These are phyloP conservation scores for Crotalus viridis DNA, from an alignment of 2,113 vertebrate genomes.

Conservation along the genomic window DNA sequence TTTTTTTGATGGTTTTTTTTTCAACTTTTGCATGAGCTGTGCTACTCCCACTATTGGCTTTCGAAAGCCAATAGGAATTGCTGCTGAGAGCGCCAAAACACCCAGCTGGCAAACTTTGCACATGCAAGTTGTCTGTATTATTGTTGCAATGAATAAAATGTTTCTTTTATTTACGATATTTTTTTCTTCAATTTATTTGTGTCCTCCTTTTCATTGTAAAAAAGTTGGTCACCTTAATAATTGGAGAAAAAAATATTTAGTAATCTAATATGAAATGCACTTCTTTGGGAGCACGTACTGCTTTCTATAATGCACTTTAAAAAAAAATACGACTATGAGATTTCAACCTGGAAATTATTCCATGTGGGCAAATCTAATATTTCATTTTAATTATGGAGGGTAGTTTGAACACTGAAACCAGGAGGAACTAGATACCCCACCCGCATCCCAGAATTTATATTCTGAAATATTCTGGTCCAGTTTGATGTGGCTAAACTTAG, in stretches of 20 bases:
- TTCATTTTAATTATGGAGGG: not conserved
- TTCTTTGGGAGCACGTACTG: not conserved
- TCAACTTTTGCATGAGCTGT: too few species aligned
- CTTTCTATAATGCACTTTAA: not conserved
- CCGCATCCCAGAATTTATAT: not conserved
- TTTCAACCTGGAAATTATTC: not conserved
- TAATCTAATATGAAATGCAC: not conserved
- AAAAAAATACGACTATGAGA: not conserved
- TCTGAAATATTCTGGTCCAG: constrained; percentile 14
- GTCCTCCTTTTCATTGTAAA: too few species aligned
- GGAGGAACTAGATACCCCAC: not conserved
- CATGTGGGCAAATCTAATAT: not conserved
- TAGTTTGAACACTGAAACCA: not conserved
- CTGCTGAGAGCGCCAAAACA: too few species aligned
- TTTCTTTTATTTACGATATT: too few species aligned
- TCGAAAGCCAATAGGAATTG: too few species aligned
- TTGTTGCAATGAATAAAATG: too few species aligned
- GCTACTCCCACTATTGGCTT: too few species aligned
- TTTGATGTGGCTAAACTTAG: not conserved
- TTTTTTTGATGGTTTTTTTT: too few species aligned
- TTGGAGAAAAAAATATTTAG: not conserved
- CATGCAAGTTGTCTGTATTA: too few species aligned
- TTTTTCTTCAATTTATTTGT: too few species aligned
- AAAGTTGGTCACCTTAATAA: not conserved
- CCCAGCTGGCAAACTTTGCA: too few species aligned